Percentiles rank a stretch among this genome's conserved stretches.
Evolutionary conservation across 1,140 invertebrate species (phyloP).

Genomic region (Drosophila teissieri): DNA sequence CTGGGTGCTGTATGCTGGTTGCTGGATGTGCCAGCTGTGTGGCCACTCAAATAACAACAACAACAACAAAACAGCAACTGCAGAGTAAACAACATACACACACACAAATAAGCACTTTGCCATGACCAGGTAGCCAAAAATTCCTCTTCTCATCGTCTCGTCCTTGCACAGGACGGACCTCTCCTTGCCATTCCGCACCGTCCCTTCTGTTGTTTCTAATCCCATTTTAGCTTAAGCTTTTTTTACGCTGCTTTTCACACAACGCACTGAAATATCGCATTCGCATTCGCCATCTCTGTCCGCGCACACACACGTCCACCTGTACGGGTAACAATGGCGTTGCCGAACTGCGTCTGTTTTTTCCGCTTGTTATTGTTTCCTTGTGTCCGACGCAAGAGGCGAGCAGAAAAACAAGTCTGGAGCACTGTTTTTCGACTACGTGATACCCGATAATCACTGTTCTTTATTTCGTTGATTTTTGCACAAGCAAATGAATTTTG

Average conservation of each 20-base stretch:
- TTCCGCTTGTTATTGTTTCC: slow-evolving; percentile 32
- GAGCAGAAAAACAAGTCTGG: not conserved
- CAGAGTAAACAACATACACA: slow-evolving; percentile 44
- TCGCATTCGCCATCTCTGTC: slow-evolving; percentile 11
- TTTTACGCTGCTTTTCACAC: slow-evolving; percentile 67
- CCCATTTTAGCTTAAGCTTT: slow-evolving; percentile 80
- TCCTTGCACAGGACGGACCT: slow-evolving; percentile 7
- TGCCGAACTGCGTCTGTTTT: slow-evolving; percentile 13
- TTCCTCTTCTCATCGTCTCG: slow-evolving; percentile 7
- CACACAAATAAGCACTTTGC: slow-evolving; percentile 44
- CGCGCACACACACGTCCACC: slow-evolving; percentile 18
- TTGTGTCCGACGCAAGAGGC: not conserved
- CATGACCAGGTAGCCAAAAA: slow-evolving; percentile 34
- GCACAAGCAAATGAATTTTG: not conserved
- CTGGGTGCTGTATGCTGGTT: slow-evolving; percentile 6
- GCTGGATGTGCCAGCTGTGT: slow-evolving; percentile 62
- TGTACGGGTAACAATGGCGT: slow-evolving; percentile 27
- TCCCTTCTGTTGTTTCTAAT: slow-evolving; percentile 67
- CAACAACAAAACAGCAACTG: not conserved
- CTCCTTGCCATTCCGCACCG: slow-evolving; percentile 26
- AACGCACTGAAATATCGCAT: slow-evolving; percentile 51
- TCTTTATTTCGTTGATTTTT: slow-evolving; percentile 3
- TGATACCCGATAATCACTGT: slow-evolving; percentile 32
- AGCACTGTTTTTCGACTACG: slow-evolving; percentile 23
- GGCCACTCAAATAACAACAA: slow-evolving; percentile 70